These are phyloP conservation scores for Fistularia commersonii DNA, from an alignment of 2,797 vertebrate genomes.

Conservation along the genomic window DNA sequence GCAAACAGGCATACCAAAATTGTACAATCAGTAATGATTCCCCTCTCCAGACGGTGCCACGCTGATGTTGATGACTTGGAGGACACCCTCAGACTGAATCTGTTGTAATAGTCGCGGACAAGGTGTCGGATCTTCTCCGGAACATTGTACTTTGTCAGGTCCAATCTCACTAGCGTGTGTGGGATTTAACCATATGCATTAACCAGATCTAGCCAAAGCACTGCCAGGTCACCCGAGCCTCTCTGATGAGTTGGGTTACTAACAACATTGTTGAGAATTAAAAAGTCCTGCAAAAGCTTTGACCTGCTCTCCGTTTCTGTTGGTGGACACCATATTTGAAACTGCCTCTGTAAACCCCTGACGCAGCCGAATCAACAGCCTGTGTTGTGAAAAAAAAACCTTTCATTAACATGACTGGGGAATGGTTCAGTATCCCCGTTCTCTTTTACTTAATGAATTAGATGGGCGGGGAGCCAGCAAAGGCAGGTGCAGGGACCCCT, in stretches of 20 bases:
- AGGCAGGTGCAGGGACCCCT: conserved; percentile 16
- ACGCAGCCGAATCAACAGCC: too few species aligned
- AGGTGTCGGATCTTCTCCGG: not conserved
- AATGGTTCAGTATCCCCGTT: conserved; percentile 19
- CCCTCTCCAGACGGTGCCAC: not conserved
- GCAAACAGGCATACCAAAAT: too few species aligned
- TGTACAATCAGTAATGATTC: too few species aligned
- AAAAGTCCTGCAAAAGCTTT: too few species aligned
- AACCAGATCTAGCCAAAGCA: not conserved
- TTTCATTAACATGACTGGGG: conserved; percentile 32
- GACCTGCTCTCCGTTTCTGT: not conserved
- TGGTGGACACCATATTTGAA: conserved; percentile 12
- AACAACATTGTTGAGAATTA: too few species aligned
- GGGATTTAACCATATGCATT: too few species aligned
- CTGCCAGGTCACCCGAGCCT: not conserved
- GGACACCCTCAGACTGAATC: not conserved
- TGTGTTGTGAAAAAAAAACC: conserved; percentile 5
- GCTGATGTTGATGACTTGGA: not conserved
- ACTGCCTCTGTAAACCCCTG: too few species aligned
- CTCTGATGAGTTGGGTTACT: not conserved
- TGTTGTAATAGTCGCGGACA: not conserved
- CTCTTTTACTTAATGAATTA: conserved; percentile 63
- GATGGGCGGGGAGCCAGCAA: conserved; percentile 48
- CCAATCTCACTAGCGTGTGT: too few species aligned
- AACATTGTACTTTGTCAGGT: not conserved